These are phyloP conservation scores for Aradophagus sp. DNA, from an alignment of 1,140 invertebrate genomes.

Conservation along the genomic window DNA sequence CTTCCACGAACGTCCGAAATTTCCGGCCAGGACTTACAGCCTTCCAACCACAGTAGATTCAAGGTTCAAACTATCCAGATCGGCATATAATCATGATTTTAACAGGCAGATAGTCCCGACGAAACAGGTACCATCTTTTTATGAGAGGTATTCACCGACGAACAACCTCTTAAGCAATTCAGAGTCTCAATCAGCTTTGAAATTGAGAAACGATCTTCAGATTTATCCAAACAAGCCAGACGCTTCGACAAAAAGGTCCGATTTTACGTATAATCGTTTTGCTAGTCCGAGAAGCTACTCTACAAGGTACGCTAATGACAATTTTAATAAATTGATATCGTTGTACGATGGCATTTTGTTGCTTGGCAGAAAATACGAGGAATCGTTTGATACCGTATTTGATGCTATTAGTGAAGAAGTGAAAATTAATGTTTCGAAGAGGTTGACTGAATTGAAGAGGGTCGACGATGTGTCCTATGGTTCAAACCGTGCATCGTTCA, in stretches of 20 bases:
- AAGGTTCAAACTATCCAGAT: slow-evolving; percentile 3
- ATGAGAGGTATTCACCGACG: too few relatives aligned
- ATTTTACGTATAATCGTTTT: too few relatives aligned
- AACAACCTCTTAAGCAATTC: too few relatives aligned
- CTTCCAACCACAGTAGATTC: slow-evolving; percentile 1
- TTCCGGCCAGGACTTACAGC: slow-evolving; percentile 7
- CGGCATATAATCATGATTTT: not conserved
- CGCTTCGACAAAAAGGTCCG: too few relatives aligned
- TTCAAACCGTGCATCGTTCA: not conserved
- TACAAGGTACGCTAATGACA: slow-evolving; percentile 2
- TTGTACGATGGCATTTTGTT: slow-evolving; percentile 12
- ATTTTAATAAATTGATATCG: slow-evolving; percentile 3
- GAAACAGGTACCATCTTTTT: too few relatives aligned
- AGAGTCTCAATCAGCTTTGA: too few relatives aligned
- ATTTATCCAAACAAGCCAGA: too few relatives aligned
- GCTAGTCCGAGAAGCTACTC: too few relatives aligned
- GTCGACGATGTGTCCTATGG: slow-evolving; percentile 3
- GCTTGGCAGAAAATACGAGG: slow-evolving; percentile 9
- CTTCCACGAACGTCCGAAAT: slow-evolving; percentile 4
- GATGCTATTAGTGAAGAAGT: slow-evolving; percentile 23
- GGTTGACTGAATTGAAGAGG: slow-evolving; percentile 16
- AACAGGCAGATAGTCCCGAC: too few relatives aligned
- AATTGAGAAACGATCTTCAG: too few relatives aligned
- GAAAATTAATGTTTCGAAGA: slow-evolving; percentile 29
- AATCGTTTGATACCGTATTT: slow-evolving; percentile 15